These are phyloP conservation scores for Anarsia innoxiella DNA, from an alignment of 2,888 invertebrate species.

Conservation along the genomic window DNA sequence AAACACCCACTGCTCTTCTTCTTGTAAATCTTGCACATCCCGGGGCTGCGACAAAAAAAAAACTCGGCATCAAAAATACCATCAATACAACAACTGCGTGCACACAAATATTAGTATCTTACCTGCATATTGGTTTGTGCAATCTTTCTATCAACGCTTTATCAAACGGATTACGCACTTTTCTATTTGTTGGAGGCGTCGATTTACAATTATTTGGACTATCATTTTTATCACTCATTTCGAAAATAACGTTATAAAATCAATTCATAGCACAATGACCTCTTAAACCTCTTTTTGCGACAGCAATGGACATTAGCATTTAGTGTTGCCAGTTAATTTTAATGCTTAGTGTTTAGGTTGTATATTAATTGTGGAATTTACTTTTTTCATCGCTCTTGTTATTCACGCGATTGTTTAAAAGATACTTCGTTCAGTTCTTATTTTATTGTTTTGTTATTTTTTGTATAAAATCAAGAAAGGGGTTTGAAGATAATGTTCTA, in stretches of 20 bases:
- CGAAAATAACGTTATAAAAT: constrained; percentile 48
- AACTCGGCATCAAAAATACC: background rate
- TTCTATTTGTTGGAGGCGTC: constrained; percentile 55
- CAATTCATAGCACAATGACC: constrained; percentile 23
- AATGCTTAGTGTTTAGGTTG: too few relatives aligned
- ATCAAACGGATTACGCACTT: constrained; percentile 82
- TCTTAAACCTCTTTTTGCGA: constrained; percentile 2
- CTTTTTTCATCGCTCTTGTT: too few relatives aligned
- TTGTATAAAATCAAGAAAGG: too few relatives aligned
- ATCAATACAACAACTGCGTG: background rate
- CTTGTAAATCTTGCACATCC: constrained; percentile 70
- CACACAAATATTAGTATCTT: constrained; percentile 22
- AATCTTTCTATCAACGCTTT: constrained; percentile 77
- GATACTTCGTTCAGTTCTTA: too few relatives aligned
- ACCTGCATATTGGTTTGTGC: constrained; percentile 83
- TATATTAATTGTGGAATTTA: too few relatives aligned
- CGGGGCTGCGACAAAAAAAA: constrained; percentile 41
- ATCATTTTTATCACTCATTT: constrained; percentile 62
- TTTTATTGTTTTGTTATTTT: too few relatives aligned
- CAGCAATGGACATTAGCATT: background rate
- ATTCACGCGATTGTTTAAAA: too few relatives aligned
- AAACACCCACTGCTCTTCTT: constrained; percentile 50
- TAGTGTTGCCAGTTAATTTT: background rate
- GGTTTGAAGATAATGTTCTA: too few relatives aligned
- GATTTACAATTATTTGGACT: constrained; percentile 46